Evolutionary conservation across 2,113 vertebrate genomes (phyloP), one percentile per base, ranked within the genome.

Genomic region (Electrona antarctica): DNA sequence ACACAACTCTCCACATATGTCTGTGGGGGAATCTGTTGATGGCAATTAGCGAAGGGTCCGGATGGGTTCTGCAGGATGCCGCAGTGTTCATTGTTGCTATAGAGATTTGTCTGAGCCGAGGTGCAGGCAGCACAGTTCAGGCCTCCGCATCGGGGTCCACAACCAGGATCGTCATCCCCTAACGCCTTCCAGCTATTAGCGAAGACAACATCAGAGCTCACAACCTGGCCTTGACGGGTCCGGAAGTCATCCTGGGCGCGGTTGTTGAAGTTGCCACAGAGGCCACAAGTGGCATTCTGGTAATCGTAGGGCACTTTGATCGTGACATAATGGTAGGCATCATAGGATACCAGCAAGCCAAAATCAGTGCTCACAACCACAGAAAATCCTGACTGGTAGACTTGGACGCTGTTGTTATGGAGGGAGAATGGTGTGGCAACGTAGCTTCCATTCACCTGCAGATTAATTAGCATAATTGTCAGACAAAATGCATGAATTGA

Each of bases 181-280:
- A 29, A 0, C 3, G 67, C 82, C 67, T 21, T 3, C 90, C 91
- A 93, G 9, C 87, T 88, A 65, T 78, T 78, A 6, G 86, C 85
- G 85, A 93, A 91, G 1, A 15, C 73, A 49, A 77, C 51, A 12
- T 80, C 86, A 10, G 91, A 91, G 33, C 55, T 81, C 29, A 90
- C 76, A 7, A 89, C 0, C 1, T 82, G 57, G 0, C 90, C 89
- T 13, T 72, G 45, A 2, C 72, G 85, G 0, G 73, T 83, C 41
- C 0, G 60, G 41, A 90, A 79, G 1, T 92, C 89, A 33, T 92
- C 91, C 1, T 55, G 11, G 0, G n/a, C 41, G 0, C 64, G 45
- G 50, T 50, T 14, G 45, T 91, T 91, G 73, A 85, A 74, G 51
- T 88, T 60, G 60, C 90, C 91, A 60, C 91, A 92, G 2, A 93